These are phyloP conservation scores for Hipparchia sbordonii DNA, from an alignment of 2,888 invertebrate genomes.

Conservation along the genomic window DNA sequence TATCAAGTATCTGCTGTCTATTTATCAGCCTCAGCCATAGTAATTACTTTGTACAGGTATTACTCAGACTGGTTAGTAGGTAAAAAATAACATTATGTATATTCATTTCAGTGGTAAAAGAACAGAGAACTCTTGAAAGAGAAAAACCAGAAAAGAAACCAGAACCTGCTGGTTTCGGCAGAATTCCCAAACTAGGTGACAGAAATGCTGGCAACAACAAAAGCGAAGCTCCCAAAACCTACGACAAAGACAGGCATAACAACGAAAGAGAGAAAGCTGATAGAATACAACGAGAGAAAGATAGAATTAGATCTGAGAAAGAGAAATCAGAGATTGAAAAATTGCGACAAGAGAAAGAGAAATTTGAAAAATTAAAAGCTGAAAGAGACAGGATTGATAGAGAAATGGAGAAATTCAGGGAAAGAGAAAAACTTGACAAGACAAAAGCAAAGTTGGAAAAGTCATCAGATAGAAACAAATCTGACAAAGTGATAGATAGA, in stretches of 20 bases:
- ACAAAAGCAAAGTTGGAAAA: conserved; percentile 66
- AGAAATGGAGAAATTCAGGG: conserved; percentile 68
- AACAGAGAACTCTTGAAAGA: conserved; percentile 57
- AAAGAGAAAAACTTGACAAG: conserved; percentile 70
- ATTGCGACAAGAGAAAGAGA: conserved; percentile 62
- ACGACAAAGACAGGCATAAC: conserved; percentile 54
- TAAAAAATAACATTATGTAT: background rate
- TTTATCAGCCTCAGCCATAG: no score
- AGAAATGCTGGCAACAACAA: conserved; percentile 53
- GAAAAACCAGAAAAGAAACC: conserved; percentile 66
- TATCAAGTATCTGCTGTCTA: background rate
- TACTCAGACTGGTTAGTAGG: background rate
- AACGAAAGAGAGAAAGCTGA: conserved; percentile 47
- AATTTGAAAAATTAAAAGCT: conserved; percentile 67
- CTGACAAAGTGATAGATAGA: conserved; percentile 58
- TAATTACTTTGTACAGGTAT: no score
- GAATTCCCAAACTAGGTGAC: conserved; percentile 81
- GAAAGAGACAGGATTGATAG: conserved; percentile 73
- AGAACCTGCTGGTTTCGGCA: conserved; percentile 60
- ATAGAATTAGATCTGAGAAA: conserved; percentile 46
- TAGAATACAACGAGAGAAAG: conserved; percentile 48
- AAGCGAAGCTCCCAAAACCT: conserved; percentile 54
- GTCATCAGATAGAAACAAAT: conserved; percentile 52
- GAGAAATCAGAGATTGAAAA: conserved; percentile 55
- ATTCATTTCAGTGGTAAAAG: conserved; percentile 51